These are phyloP conservation scores for Onthophagus taurus DNA, from an alignment of 1,140 invertebrate genomes.

Conservation along the genomic window DNA sequence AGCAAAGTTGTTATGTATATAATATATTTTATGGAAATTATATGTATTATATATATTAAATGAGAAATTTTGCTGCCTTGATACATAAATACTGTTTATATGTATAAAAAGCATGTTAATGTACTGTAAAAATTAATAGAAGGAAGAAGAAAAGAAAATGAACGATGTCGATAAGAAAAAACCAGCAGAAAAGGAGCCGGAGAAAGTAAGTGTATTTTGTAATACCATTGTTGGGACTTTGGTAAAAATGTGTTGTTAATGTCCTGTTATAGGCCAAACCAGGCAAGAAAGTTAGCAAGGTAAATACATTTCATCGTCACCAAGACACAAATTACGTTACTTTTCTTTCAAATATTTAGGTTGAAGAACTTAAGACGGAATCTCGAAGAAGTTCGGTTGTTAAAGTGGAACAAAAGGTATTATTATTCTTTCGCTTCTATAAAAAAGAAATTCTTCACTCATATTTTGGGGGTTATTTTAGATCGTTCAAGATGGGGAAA, in stretches of 20 bases:
- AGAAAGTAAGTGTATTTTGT: constrained; percentile 26
- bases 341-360: constrained; percentile 19
- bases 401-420: constrained; percentile 39
- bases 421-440: constrained; percentile 9
- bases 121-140: no score
- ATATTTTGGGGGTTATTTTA: constrained; percentile 15
- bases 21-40: no score
- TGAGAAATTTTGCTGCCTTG: no score
- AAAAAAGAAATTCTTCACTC: background rate
- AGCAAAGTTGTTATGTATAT: no score
- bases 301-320: constrained; percentile 19
- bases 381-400: constrained; percentile 54
- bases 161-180: constrained; percentile 41
- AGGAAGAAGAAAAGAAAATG: constrained; percentile 41
- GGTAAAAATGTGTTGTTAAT: no score
- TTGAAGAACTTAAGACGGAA: constrained; percentile 49
- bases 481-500: constrained; percentile 32
- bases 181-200: constrained; percentile 26
- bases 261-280: constrained; percentile 20
- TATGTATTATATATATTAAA: no score
- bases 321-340: constrained; percentile 17
- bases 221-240: no score
- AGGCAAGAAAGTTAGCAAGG: constrained; percentile 24
- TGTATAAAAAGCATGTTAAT: no score
- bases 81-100: no score